phyloP scores from a whole-genome alignment of 2,113 vertebrate genomes.

The Sciurus niger region DNA sequence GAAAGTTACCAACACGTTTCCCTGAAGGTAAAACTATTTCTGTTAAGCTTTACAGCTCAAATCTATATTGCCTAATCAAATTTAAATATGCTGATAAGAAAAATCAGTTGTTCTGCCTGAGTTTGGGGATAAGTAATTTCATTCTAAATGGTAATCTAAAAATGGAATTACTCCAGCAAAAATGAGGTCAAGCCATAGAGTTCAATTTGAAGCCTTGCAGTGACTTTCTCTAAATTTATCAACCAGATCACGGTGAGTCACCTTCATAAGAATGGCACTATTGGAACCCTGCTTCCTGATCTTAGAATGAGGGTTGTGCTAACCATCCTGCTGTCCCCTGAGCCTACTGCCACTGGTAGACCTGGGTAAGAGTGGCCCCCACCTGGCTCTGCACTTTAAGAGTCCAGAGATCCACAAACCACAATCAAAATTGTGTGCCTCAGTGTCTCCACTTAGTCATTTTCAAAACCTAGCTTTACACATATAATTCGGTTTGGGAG shows the following conservation, averaged over 20 bases:
- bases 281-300: neutral
- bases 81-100: slow-evolving; percentile 32
- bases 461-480: neutral
- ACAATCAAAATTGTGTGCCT: neutral
- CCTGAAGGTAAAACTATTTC: slow-evolving; percentile 37
- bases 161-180: slow-evolving; percentile 46
- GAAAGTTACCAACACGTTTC: slow-evolving; percentile 30
- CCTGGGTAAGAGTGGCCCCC: neutral
- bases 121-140: slow-evolving; percentile 54
- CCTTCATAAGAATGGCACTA: neutral
- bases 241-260: neutral
- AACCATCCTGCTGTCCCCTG: neutral
- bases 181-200: slow-evolving; percentile 52
- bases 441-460: neutral
- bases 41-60: slow-evolving; percentile 15
- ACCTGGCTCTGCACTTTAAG: neutral
- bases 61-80: neutral
- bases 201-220: neutral
- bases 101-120: neutral
- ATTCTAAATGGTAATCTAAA: slow-evolving; percentile 53
- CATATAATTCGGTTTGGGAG: neutral
- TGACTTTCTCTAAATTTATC: slow-evolving; percentile 44
- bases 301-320: neutral
- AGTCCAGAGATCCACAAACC: neutral
- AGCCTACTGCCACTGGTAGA: neutral